phyloP scores from a whole-genome alignment of 2,113 vertebrate genomes.

The Bos indicus region DNA sequence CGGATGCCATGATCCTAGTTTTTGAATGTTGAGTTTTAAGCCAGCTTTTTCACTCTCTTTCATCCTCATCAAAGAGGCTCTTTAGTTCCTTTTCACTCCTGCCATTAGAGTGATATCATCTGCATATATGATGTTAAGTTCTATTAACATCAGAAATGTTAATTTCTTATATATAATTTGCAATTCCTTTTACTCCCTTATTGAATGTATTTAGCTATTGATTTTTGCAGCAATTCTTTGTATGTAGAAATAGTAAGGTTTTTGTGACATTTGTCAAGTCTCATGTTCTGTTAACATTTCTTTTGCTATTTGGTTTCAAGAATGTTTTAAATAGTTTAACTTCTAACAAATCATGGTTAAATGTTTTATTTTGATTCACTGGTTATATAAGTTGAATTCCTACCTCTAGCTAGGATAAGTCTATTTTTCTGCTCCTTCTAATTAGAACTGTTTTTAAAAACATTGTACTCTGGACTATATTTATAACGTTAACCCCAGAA shows the following conservation, averaged over 20 bases:
- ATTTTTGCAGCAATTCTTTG: not conserved
- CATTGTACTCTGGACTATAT: not conserved
- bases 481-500: not conserved
- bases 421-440: not conserved
- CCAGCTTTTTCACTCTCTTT: not conserved
- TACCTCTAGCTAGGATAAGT: not conserved
- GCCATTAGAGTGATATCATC: not conserved
- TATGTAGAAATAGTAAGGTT: not conserved
- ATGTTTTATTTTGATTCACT: not conserved
- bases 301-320: not conserved
- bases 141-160: not conserved
- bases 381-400: not conserved
- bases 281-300: not conserved
- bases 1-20: not conserved
- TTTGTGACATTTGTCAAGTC: not conserved
- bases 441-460: not conserved
- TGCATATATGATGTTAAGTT: not conserved
- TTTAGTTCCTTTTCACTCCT: not conserved
- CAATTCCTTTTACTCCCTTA: not conserved
- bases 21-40: not conserved
- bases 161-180: not conserved
- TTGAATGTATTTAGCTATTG: constrained; percentile 2
- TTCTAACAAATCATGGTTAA: not conserved
- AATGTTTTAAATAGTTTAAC: not conserved
- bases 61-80: not conserved